Base-by-base conservation (phyloP, 2,888 invertebrate genomes). In the Toxonevra muliebris region DNA sequence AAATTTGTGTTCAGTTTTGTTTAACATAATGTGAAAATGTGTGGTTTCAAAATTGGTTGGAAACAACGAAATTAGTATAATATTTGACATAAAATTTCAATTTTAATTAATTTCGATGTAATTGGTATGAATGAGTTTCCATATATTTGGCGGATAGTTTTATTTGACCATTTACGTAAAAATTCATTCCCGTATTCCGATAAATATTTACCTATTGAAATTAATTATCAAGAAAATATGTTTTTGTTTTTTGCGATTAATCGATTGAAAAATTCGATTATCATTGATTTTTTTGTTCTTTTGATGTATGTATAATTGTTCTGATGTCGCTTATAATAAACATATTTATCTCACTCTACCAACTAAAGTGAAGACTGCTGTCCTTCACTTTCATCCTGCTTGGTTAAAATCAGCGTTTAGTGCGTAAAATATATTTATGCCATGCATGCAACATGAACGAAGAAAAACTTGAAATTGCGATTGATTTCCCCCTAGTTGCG, bases 261-360 rank as follows among this genome's bases (percentile, higher is more conserved):
- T 7, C 30, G 30, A 30, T 30, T 70, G n/a, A 55, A 40, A 20
- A 55, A 55, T 55, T 40, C n/a, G 40, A 55, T 40, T 30, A 59
- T 59, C 43, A 40, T n/a, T n/a, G n/a, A n/a, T 59, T 59, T 59
- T 59, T 19, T 20, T 59, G 45, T 59, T 43, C 63, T 40, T 43
- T 30, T 30, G 30, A 4, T 30, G 48, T 1, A 48, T 40, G 59
- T 59, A 59, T 61, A 66, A 61, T 66, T 66, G 66, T 66, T 66
- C 55, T 48, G 61, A 61, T 61, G 66, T 61, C 42, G 19, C 61
- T 61, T 61, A 66, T 66, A n/a, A n/a, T n/a, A n/a, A n/a, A n/a
- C 66, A 55, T 50, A 53, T 61, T 19, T 45, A 61, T 61, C 66
- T 55, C 55, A 7, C 50, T 15, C 7, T 43, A 59, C 10, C 61